A percentile compares a stretch with the other conserved stretches of the same genome.
phyloP scores from a whole-genome alignment of 1,140 invertebrate genomes.

The Elymnias hypermnestra region DNA sequence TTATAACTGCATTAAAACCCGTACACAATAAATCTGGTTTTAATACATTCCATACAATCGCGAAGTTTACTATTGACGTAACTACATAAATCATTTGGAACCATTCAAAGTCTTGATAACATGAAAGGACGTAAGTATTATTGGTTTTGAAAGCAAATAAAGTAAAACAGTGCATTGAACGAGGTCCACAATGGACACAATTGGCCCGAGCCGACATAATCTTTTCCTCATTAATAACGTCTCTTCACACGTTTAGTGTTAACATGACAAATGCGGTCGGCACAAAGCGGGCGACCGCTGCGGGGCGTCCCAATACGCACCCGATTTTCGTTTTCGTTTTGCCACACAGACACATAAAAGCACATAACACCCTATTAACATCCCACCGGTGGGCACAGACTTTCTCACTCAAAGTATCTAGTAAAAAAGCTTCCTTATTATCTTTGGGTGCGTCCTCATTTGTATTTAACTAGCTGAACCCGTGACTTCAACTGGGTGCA shows the following conservation, averaged over 20 bases:
- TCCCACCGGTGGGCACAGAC: no score
- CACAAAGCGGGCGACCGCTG: constrained; percentile 36
- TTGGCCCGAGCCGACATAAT: constrained; percentile 49
- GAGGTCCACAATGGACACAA: constrained; percentile 49
- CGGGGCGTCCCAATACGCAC: constrained; percentile 41
- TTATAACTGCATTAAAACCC: no score
- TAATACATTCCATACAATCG: not conserved
- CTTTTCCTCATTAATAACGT: constrained; percentile 66
- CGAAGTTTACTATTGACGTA: not conserved
- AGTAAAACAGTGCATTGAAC: constrained; percentile 36
- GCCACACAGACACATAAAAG: constrained; percentile 48
- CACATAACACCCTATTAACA: no score
- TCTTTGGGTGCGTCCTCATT: no score
- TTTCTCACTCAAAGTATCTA: no score
- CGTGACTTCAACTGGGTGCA: no score
- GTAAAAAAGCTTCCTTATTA: no score
- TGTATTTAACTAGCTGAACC: no score
- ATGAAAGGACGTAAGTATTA: constrained; percentile 20
- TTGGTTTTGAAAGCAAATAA: constrained; percentile 50
- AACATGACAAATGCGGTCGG: constrained; percentile 66
- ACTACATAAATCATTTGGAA: not conserved
- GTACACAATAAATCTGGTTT: not conserved
- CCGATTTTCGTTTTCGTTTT: constrained; percentile 35
- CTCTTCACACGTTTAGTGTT: constrained; percentile 66
- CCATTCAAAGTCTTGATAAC: constrained; percentile 3